Evolutionary conservation across 2,888 invertebrate genomes (phyloP).

Genomic region (Ferrisia virgata): DNA sequence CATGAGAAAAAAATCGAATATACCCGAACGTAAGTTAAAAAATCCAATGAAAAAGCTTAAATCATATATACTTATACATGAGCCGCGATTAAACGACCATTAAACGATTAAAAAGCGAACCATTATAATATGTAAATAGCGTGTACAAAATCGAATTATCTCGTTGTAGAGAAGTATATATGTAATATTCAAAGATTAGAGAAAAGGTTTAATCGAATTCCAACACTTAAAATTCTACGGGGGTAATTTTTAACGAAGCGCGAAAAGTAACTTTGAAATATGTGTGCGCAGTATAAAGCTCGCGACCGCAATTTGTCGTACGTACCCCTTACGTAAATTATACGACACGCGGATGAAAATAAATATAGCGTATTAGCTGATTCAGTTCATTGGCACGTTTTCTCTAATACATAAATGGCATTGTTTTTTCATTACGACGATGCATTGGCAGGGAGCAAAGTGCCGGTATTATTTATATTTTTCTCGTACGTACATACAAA

Average conservation of each 20-base stretch:
- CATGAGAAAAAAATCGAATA: too few species aligned
- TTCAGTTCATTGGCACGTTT: background rate
- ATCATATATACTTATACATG: too few species aligned
- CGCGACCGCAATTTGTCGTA: background rate
- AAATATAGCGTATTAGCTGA: background rate
- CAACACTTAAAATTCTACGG: background rate
- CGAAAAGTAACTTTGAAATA: background rate
- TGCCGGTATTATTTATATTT: too few species aligned
- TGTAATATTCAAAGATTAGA: background rate
- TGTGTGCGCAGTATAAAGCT: background rate
- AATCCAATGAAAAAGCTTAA: background rate
- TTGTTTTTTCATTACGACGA: background rate
- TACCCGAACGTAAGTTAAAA: too few species aligned
- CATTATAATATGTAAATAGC: background rate
- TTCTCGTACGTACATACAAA: too few species aligned
- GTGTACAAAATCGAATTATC: background rate
- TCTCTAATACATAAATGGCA: background rate
- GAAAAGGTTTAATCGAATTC: background rate
- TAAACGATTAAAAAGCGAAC: background rate
- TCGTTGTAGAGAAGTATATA: background rate
- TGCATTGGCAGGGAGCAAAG: too few species aligned
- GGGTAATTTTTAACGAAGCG: slow-evolving; percentile 9
- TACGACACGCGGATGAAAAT: background rate
- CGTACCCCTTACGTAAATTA: too few species aligned
- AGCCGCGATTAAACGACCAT: background rate